phyloP scores from a whole-genome alignment of 2,113 vertebrate genomes.

The Tinamus guttatus region DNA sequence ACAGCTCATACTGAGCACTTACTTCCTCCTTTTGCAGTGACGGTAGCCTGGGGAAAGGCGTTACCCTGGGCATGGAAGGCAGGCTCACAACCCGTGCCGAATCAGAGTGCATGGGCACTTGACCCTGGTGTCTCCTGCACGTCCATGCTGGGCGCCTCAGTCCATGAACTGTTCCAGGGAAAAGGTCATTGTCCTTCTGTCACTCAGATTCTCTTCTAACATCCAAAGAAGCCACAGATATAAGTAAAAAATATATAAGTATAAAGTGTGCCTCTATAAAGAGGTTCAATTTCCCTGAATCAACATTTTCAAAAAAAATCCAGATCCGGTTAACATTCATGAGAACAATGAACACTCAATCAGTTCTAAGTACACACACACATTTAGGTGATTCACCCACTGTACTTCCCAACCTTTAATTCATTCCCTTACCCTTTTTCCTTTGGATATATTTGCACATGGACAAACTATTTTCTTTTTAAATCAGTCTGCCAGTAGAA shows the following conservation, averaged over 20 bases:
- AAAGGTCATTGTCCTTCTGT: not conserved
- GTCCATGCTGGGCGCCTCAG: accelerated
- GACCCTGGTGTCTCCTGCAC: accelerated
- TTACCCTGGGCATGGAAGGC: not conserved
- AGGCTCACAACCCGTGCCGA: not conserved
- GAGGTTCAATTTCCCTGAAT: not conserved
- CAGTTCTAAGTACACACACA: not conserved
- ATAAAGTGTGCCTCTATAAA: not conserved
- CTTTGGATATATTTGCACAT: constrained; percentile 27
- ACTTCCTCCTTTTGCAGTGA: not conserved
- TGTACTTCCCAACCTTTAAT: constrained; percentile 33
- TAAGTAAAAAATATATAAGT: not conserved
- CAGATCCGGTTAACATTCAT: not conserved
- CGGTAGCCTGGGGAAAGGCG: not conserved
- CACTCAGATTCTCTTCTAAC: not conserved
- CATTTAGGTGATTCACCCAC: constrained; percentile 23
- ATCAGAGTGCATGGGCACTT: accelerated
- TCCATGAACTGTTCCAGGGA: not conserved
- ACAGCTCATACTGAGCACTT: not conserved
- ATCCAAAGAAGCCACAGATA: not conserved
- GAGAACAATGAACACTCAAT: not conserved
- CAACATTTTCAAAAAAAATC: constrained; percentile 2
- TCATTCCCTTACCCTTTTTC: constrained; percentile 17
- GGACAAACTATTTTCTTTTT: constrained; percentile 46
- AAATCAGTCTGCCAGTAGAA: not conserved